Base-by-base conservation (phyloP, 2,797 vertebrate genomes). In the Microctenopoma lineatum region DNA sequence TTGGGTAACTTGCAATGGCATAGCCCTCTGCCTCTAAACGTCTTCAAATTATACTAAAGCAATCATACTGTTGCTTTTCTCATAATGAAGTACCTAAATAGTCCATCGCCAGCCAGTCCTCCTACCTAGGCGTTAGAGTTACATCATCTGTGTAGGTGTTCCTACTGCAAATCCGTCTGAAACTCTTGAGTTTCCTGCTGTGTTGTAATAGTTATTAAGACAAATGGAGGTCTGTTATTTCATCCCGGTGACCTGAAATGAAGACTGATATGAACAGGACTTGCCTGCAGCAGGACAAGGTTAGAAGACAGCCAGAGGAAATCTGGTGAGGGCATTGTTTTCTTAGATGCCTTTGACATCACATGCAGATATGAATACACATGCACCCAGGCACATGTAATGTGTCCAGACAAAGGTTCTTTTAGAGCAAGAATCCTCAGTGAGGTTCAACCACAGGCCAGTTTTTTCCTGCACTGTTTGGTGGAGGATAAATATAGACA, bases 91-190 rank as follows among this genome's bases (percentile, higher is more conserved):
- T 57, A 71, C 64, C 45, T 73, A 59, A 73, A 83, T 61, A 82
- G 75, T 71, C 44, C 5, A 73, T 79, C 54, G 2, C 80, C 57
- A 69, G 68, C 65, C 77, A 79, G 38, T 18, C 75, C 79, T 79
- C 80, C 86, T 64, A 83, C 83, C 75, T 68, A 53, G 41, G 77
- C 3, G 73, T 83, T 77, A 72, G 18, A 5, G 71, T 88, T 89
- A 84, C 77, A 86, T 87, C 80, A 85, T 83, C 80, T 79, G 85
- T 57, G 88, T 80, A 79, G 87, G 86, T 80, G 80, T 85, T 79
- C 51, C 70, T 71, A 81, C 77, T 59, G 83, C 74, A 84, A 79
- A 69, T 79, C 64, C 53, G 79, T 80, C 79, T 81, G 75, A 70
- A 75, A 62, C 84, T 34, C 15, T n/a, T 47, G 29, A 59, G 18